A percentile compares a stretch with the other conserved stretches of the same genome.
Conservation (phyloP, 1,140 invertebrate species). For the Trichonephila clavipes region DNA sequence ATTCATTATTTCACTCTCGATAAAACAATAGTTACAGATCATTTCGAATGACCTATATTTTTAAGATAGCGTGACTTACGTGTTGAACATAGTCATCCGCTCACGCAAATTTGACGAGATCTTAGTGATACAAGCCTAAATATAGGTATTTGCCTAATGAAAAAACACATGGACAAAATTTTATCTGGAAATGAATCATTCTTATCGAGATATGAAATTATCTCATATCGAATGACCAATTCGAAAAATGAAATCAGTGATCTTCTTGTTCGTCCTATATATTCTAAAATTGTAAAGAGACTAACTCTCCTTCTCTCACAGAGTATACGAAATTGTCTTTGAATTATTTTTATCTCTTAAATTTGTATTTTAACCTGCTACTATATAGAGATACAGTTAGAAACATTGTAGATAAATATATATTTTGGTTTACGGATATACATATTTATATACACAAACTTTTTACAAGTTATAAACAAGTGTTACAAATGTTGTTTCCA, state of each 20-base stretch:
- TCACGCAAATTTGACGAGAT: slow-evolving; percentile 46
- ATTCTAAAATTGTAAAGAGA: not conserved
- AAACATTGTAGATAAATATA: no score
- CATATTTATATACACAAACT: no score
- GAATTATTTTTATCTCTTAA: not conserved
- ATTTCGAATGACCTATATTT: slow-evolving; percentile 39
- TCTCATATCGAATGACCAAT: slow-evolving; percentile 28
- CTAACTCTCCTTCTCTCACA: not conserved
- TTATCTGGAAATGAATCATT: slow-evolving; percentile 36
- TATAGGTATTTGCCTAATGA: slow-evolving; percentile 32
- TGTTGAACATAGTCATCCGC: slow-evolving; percentile 16
- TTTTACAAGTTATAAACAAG: no score
- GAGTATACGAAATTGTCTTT: not conserved
- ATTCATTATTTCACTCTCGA: slow-evolving; percentile 4
- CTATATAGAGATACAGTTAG: no score
- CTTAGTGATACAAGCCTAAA: slow-evolving; percentile 15
- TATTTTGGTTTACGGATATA: no score
- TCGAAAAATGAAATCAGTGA: slow-evolving; percentile 22
- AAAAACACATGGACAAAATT: not conserved
- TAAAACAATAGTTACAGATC: slow-evolving; percentile 34
- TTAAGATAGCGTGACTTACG: slow-evolving; percentile 49
- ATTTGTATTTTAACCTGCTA: no score
- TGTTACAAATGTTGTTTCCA: no score
- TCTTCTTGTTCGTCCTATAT: slow-evolving; percentile 6
- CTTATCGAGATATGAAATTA: slow-evolving; percentile 46